phyloP scores from a whole-genome alignment of 1,140 invertebrate genomes.

The Pantala flavescens region DNA sequence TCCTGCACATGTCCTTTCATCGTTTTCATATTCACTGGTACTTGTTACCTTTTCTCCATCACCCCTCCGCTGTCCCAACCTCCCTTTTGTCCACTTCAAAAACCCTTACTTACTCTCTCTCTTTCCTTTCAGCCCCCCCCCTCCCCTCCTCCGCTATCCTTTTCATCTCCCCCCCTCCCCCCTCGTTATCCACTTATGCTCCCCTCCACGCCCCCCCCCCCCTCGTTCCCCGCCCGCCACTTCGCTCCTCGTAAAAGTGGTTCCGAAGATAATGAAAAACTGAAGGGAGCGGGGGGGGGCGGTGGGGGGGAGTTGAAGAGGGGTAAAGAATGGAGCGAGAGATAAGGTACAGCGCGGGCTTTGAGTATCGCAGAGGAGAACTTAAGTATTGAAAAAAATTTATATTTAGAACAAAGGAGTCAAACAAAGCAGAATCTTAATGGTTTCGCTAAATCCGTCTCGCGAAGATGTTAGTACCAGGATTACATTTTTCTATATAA shows the following conservation, averaged over 20 bases:
- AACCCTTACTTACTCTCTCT: background rate
- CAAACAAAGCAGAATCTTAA: background rate
- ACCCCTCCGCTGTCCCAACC: background rate
- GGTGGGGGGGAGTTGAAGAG: background rate
- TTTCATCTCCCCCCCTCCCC: background rate
- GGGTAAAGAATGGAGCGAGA: background rate
- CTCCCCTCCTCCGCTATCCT: background rate
- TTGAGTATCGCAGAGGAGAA: background rate
- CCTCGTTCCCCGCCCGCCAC: background rate
- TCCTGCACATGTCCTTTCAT: background rate
- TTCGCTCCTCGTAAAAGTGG: background rate
- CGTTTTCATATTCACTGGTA: slow-evolving; percentile 9
- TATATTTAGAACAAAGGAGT: background rate
- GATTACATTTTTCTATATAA: no score
- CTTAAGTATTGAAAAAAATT: background rate
- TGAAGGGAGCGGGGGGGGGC: background rate
- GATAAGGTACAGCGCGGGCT: slow-evolving; percentile 2
- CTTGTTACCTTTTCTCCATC: slow-evolving; percentile 5
- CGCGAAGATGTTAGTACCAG: background rate
- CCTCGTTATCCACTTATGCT: background rate
- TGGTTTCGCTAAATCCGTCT: background rate
- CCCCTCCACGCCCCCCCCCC: background rate
- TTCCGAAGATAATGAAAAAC: slow-evolving; percentile 10
- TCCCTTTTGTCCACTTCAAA: background rate
- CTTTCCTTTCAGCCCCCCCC: background rate